phyloP scores from a whole-genome alignment of 2,888 invertebrate species.

The Drosophila mettleri region DNA sequence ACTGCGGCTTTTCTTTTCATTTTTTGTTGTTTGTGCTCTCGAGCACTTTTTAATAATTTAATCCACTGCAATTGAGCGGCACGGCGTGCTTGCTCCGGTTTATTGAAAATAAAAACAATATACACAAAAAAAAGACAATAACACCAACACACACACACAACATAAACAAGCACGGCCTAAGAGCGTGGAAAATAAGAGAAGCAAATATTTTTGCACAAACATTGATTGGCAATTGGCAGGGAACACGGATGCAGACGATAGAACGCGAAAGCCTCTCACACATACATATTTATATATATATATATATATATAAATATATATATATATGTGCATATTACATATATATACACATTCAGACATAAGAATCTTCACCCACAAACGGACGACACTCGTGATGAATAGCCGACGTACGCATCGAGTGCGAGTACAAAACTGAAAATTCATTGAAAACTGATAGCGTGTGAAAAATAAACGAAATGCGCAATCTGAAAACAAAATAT shows the following conservation, averaged over 20 bases:
- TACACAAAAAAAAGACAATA: conserved; percentile 15
- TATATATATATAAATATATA: neutral
- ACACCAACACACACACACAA: conserved; percentile 8
- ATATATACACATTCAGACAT: conserved; percentile 6
- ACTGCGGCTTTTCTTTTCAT: conserved; percentile 26
- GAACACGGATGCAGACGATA: conserved; percentile 19
- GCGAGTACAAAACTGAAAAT: conserved; percentile 65
- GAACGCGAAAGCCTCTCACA: conserved; percentile 27
- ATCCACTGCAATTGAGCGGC: conserved; percentile 78
- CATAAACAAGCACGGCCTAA: conserved; percentile 58
- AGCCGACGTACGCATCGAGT: conserved; percentile 49
- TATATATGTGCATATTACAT: neutral
- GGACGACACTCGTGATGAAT: conserved; percentile 62
- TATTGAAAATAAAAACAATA: conserved; percentile 73
- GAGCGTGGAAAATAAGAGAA: conserved; percentile 73
- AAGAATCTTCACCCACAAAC: conserved; percentile 14
- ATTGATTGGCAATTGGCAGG: conserved; percentile 75
- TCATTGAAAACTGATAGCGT: conserved; percentile 82
- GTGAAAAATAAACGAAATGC: conserved; percentile 78
- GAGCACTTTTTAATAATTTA: conserved; percentile 76
- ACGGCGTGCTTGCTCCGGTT: conserved; percentile 65
- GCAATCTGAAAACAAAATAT: conserved; percentile 63
- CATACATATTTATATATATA: conserved; percentile 22
- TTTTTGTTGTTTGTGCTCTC: conserved; percentile 42
- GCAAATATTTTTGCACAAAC: conserved; percentile 78